These are phyloP conservation scores for Linepithema humile DNA, from an alignment of 1,140 invertebrate species.

Conservation along the genomic window DNA sequence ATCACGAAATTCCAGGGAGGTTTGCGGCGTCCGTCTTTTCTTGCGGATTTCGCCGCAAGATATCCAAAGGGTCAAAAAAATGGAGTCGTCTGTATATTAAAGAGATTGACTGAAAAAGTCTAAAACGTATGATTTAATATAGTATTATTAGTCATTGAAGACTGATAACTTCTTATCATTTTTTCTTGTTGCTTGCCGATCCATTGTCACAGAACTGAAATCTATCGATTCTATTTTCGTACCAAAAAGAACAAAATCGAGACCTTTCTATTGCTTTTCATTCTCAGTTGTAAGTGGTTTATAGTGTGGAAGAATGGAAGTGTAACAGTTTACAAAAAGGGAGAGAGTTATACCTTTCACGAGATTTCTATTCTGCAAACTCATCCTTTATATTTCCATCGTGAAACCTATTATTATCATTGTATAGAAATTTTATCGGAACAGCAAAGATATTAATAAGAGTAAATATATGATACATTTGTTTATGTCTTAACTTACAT, in stretches of 20 bases:
- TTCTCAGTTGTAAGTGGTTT: neutral
- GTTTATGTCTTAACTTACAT: too few relatives aligned
- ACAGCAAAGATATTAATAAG: neutral
- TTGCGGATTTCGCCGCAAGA: constrained; percentile 21
- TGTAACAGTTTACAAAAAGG: neutral
- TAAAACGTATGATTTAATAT: constrained; percentile 1
- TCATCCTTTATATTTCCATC: neutral
- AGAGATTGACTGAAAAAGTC: neutral
- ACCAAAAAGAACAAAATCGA: neutral
- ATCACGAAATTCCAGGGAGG: constrained; percentile 51
- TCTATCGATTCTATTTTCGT: neutral
- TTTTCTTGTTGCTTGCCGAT: neutral
- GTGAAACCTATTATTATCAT: neutral
- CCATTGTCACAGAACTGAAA: neutral
- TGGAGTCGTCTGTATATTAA: neutral
- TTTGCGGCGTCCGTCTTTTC: constrained; percentile 26
- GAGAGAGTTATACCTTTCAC: neutral
- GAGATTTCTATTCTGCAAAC: neutral
- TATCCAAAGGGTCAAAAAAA: constrained; percentile 27
- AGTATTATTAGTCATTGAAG: neutral
- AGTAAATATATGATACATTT: neutral
- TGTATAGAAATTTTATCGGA: neutral
- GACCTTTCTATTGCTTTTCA: neutral
- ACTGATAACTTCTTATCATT: neutral
- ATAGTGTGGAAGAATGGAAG: too few relatives aligned